These are phyloP conservation scores for Hoplostethus mediterraneus DNA, from an alignment of 2,797 vertebrate species.

Conservation along the genomic window DNA sequence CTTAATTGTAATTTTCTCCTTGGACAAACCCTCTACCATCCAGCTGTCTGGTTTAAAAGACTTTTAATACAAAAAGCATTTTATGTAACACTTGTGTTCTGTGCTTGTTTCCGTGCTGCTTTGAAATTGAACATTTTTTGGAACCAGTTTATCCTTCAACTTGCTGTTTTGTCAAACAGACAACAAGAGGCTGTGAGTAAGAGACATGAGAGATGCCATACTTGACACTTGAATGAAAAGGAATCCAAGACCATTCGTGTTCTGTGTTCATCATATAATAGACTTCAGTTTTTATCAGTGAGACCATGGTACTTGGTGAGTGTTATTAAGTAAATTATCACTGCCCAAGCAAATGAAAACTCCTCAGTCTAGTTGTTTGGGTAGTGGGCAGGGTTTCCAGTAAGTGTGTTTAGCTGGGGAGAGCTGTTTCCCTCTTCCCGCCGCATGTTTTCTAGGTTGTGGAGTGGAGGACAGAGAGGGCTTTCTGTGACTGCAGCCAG, in stretches of 20 bases:
- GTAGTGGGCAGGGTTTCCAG: slow-evolving; percentile 66
- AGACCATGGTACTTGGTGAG: neutral
- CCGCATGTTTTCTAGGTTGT: slow-evolving; percentile 67
- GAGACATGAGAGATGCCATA: neutral
- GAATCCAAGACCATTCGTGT: neutral
- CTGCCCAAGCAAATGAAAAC: slow-evolving; percentile 20
- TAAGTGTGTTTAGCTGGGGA: slow-evolving; percentile 56
- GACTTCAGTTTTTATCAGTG: neutral
- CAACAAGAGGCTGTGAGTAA: neutral
- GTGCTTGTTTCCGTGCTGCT: slow-evolving; percentile 65
- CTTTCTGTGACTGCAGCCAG: slow-evolving; percentile 67
- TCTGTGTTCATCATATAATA: neutral
- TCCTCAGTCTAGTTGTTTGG: slow-evolving; percentile 66
- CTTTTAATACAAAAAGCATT: slow-evolving; percentile 93
- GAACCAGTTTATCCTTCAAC: neutral
- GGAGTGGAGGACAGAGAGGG: slow-evolving; percentile 63
- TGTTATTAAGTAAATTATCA: slow-evolving; percentile 25
- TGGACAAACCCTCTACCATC: slow-evolving; percentile 83
- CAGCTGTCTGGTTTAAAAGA: slow-evolving; percentile 86
- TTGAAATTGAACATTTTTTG: slow-evolving; percentile 5
- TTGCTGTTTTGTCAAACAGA: neutral
- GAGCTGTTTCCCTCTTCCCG: slow-evolving; percentile 59
- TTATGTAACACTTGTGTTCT: slow-evolving; percentile 83
- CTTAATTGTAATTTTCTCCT: slow-evolving; percentile 86
- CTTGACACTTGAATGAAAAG: slow-evolving; percentile 7